Conservation (phyloP, 2,888 invertebrate species). For the Tipula unca region DNA sequence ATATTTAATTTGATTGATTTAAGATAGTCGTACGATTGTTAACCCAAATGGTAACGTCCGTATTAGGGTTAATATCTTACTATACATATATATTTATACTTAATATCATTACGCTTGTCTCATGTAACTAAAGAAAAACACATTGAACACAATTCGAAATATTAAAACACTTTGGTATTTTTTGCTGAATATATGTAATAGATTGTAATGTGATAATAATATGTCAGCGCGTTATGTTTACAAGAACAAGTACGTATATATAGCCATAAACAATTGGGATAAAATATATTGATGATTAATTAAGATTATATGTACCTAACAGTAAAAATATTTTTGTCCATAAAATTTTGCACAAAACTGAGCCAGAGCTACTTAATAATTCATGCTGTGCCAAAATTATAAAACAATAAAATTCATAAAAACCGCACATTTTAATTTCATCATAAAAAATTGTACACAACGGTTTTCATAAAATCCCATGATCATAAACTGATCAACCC, state of each 20-base stretch:
- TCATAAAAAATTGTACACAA: neutral
- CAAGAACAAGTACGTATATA: neutral
- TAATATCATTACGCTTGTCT: neutral
- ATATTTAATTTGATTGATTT: neutral
- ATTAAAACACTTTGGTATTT: neutral
- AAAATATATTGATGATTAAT: neutral
- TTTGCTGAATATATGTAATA: neutral
- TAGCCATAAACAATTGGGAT: neutral
- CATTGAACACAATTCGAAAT: neutral
- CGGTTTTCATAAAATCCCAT: slow-evolving; percentile 4
- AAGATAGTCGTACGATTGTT: neutral
- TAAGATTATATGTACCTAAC: neutral
- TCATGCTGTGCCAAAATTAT: neutral
- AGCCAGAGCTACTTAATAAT: neutral
- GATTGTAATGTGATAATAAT: neutral
- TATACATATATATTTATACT: neutral
- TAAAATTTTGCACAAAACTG: neutral
- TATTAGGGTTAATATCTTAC: neutral
- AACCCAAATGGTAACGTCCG: neutral
- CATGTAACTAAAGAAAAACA: neutral
- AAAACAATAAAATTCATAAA: neutral
- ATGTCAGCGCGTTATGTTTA: neutral
- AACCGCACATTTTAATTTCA: neutral
- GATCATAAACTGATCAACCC: neutral
- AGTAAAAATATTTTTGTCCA: neutral